Evolutionary conservation across 1,140 invertebrate genomes (phyloP).

Genomic region (Ditylenchus dipsaci): DNA sequence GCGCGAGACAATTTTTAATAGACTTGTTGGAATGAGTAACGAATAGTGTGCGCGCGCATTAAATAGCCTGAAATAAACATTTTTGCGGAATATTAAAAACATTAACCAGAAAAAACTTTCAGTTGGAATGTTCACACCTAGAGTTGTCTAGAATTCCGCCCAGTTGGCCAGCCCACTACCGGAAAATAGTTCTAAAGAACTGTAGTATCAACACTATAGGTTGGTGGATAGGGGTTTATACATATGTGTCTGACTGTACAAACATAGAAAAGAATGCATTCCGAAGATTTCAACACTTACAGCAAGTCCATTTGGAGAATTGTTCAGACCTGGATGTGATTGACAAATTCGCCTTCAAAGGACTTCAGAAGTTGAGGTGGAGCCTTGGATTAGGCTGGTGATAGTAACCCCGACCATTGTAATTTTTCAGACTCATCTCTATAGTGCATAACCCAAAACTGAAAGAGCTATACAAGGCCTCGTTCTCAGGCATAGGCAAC

Average conservation of each 20-base stretch:
- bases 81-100: too few relatives aligned
- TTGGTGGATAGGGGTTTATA: neutral
- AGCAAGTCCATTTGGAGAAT: slow-evolving; percentile 33
- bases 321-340: slow-evolving; percentile 40
- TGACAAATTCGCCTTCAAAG: slow-evolving; percentile 42
- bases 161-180: slow-evolving; percentile 28
- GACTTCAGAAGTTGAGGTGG: slow-evolving; percentile 34
- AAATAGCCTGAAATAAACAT: too few relatives aligned
- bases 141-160: slow-evolving; percentile 26
- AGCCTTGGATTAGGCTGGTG: neutral
- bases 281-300: slow-evolving; percentile 28
- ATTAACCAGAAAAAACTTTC: neutral
- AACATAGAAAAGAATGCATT: slow-evolving; percentile 44
- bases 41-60: too few relatives aligned
- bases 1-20: too few relatives aligned
- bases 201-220: slow-evolving; percentile 29
- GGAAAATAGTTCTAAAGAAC: slow-evolving; percentile 24
- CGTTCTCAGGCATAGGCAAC: slow-evolving; percentile 44
- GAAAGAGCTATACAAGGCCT: slow-evolving; percentile 31
- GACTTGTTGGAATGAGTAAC: too few relatives aligned
- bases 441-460: slow-evolving; percentile 33
- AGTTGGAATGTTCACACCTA: slow-evolving; percentile 29
- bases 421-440: slow-evolving; percentile 14
- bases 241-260: too few relatives aligned
- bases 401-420: neutral